Base-by-base conservation (phyloP, 2,113 vertebrate genomes). In the Rhinichthys klamathensis region DNA sequence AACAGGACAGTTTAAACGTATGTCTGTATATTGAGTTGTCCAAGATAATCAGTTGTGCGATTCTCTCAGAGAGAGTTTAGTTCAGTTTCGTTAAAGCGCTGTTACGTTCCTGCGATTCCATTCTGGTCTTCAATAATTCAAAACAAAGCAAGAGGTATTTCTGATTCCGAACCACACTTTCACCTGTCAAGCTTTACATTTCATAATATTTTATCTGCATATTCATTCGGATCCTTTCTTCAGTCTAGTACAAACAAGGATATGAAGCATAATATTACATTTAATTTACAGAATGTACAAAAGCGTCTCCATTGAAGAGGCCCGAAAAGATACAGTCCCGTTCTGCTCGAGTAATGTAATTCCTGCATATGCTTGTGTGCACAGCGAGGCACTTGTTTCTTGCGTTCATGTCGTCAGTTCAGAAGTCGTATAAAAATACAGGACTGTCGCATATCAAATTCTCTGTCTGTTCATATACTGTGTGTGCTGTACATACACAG, bases 371-470 rank as follows among this genome's bases (percentile, higher is more conserved):
- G 87, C 84, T 80, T 82, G 11, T 82, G 11, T 87, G 87, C 90
- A 82, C 89, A 89, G 88, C 84, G 88, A 94, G 94, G 93, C 93
- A 94, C 94, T 95, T 94, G 23, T 84, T 56, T 89, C 86, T 79
- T 76, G 67, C 51, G 79, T 65, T 86, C 51, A 44, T 74, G 77
- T 83, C 83, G 88, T 84, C 65, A 84, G 86, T 87, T 84, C 90
- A 90, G 85, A 86, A 85, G 86, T 86, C 87, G 81, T 86, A 87
- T 70, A 85, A 86, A 89, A 83, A 49, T 85, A 80, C 51, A 85
- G 80, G 84, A 84, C 88, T 85, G 86, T 87, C 49, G 65, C 88
- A 89, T 85, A 87, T 77, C 78, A 85, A 84, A 86, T 69, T 69
- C 82, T 84, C 76, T 76, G 84, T 83, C 72, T 73, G 67, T 82